Conservation (phyloP, 2,888 invertebrate species). For the Herminia tarsipennalis region DNA sequence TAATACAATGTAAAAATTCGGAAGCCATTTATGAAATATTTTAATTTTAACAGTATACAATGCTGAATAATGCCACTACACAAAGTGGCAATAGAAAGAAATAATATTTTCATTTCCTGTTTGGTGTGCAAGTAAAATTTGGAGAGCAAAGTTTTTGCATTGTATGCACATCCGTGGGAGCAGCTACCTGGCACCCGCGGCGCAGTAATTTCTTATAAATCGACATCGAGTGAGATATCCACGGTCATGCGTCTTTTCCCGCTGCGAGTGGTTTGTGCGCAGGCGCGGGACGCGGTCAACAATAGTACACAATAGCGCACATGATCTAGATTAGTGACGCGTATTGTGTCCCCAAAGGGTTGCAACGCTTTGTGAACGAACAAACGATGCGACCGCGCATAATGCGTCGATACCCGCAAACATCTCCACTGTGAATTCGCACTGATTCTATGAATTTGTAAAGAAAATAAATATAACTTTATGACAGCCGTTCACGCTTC, state of each 20-base stretch:
- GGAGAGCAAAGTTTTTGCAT: constrained; percentile 71
- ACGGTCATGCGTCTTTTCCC: constrained; percentile 62
- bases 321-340: constrained; percentile 85
- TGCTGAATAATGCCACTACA: constrained; percentile 36
- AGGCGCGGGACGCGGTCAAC: constrained; percentile 50
- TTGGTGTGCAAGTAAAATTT: constrained; percentile 64
- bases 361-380: constrained; percentile 67
- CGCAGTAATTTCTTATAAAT: constrained; percentile 82
- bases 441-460: constrained; percentile 82
- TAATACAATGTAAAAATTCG: constrained; percentile 47
- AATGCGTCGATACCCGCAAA: constrained; percentile 71
- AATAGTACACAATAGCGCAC: constrained; percentile 76
- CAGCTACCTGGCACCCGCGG: constrained; percentile 79
- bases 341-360: constrained; percentile 85
- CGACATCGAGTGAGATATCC: constrained; percentile 84
- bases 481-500: constrained; percentile 78
- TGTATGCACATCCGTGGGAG: constrained; percentile 75
- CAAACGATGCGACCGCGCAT: constrained; percentile 67
- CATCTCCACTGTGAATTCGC: constrained; percentile 79
- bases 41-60: constrained; percentile 34
- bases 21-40: constrained; percentile 55
- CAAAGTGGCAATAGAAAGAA: constrained; percentile 68
- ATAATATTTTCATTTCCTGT: constrained; percentile 83
- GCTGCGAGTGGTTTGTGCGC: constrained; percentile 47
- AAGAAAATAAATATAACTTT: constrained; percentile 86